Evolutionary conservation across 2,888 invertebrate species (phyloP), one percentile per base, ranked within the genome.

Genomic region (Ptilodon capucinus): DNA sequence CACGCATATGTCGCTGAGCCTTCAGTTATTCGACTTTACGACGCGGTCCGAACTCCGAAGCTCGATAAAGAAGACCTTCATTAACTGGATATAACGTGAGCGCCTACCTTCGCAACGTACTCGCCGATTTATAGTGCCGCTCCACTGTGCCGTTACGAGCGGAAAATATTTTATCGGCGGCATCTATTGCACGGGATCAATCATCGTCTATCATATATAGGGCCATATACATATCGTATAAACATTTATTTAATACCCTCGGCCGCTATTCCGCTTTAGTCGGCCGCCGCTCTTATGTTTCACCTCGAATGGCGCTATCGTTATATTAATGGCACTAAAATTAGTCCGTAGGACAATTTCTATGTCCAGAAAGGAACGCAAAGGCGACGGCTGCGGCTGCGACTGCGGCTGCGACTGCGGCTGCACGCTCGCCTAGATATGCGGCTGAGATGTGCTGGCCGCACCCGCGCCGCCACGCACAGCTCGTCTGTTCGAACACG

Each of bases 21-120:
- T 16, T 40, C 40, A 14, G 43, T 40, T 44, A 45, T 56, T 36
- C 41, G 17, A 40, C 32, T 42, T 48, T 42, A 56, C 52, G 51
- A 48, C 38, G 14, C 14, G 14, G 8, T 14, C n/a, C n/a, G n/a
- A n/a, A n/a, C n/a, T n/a, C n/a, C n/a, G n/a, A n/a, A n/a, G 6
- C 32, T 14, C 32, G 7, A 38, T 6, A 40, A 42, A 40, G 32
- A 46, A 51, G 43, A 48, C 39, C 44, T 42, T 45, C 51, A 2
- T 39, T 40, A 51, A 21, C 32, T 19, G 23, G 42, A 36, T 23
- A 36, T 13, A 11, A 16, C n/a, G n/a, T 7, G 34, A 13, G 46
- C 43, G 21, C 42, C 18, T n/a, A 43, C 34, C 18, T 39, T 18
- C 19, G 16, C 17, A 7, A 40, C 36, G 40, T n/a, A 14, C 32